Evolutionary conservation across 1,140 invertebrate species (phyloP).

Genomic region (Akabosia matsudoensis): DNA sequence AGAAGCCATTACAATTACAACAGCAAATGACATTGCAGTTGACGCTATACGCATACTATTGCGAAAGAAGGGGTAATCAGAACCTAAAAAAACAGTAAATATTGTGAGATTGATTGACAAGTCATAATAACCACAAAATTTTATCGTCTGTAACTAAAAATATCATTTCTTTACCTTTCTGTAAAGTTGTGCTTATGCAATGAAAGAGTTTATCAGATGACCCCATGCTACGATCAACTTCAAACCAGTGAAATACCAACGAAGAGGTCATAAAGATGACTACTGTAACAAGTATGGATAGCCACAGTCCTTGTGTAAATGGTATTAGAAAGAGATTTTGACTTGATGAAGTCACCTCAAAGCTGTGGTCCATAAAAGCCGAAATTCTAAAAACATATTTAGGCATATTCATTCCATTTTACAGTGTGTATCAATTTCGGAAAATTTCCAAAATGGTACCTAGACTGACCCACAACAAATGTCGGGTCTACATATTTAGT

Average conservation of each 20-base stretch:
- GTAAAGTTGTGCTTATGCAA: background rate
- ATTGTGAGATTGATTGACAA: background rate
- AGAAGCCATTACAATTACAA: slow-evolving; percentile 10
- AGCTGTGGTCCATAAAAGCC: slow-evolving; percentile 7
- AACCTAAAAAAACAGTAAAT: background rate
- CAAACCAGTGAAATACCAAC: background rate
- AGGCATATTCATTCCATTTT: background rate
- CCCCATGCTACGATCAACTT: background rate
- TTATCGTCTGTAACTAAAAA: background rate
- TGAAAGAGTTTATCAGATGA: background rate
- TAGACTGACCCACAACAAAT: slow-evolving; percentile 1
- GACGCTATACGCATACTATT: background rate
- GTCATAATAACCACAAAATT: background rate
- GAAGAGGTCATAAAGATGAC: background rate
- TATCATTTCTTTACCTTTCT: slow-evolving; percentile 4
- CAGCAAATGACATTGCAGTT: background rate
- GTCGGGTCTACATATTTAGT: background rate
- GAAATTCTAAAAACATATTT: slow-evolving; percentile 6
- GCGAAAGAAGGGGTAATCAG: background rate
- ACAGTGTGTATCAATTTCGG: background rate
- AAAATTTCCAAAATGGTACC: background rate
- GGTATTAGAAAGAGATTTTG: background rate
- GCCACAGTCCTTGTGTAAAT: background rate
- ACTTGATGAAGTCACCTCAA: background rate
- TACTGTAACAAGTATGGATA: background rate